Base-by-base conservation (phyloP, 2,888 invertebrate species). In the Agonopterix alstromeriana region DNA sequence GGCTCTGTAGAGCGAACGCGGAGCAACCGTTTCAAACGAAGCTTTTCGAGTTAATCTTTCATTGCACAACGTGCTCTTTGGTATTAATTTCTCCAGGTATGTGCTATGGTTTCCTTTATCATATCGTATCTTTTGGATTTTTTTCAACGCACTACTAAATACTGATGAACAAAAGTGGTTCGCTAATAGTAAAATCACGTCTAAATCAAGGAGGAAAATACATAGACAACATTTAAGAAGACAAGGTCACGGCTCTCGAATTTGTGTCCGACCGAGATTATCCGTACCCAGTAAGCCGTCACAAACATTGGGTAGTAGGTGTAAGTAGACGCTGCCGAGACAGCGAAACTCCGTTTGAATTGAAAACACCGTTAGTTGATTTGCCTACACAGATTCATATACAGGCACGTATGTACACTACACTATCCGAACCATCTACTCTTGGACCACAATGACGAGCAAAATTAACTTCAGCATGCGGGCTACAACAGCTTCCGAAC, bases 281-380 rank as follows among this genome's bases (percentile, higher is more conserved):
- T 60, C 60, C 55, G 59, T 27, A 27, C 27, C 7, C 27, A n/a
- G 38, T 60, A 58, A 63, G 57, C 63, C 61, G 69, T 59, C 63
- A 65, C 70, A 64, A 11, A 35, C 61, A 57, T 57, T 53, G 61
- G 60, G 48, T 60, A 66, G 64, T 67, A 61, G 63, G 57, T 60
- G 14, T 36, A 59, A 61, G 63, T 70, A 81, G 79, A 78, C 77
- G 61, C 59, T 59, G 65, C 60, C 69, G 70, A 78, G 77, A 78
- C 75, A 61, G 65, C 58, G 63, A 64, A 27, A n/a, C 38, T 38
- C 38, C 38, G 38, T 38, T 38, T 62, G 56, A 70, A 67, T 67
- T 64, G 58, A 64, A 63, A 53, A 56, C 60, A 68, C 66, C 67
- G 69, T 69, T 68, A 71, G 60, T 69, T 38, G n/a, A n/a, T 38